Conservation (phyloP, 2,797 vertebrate species). For the Sarcoramphus papa region DNA sequence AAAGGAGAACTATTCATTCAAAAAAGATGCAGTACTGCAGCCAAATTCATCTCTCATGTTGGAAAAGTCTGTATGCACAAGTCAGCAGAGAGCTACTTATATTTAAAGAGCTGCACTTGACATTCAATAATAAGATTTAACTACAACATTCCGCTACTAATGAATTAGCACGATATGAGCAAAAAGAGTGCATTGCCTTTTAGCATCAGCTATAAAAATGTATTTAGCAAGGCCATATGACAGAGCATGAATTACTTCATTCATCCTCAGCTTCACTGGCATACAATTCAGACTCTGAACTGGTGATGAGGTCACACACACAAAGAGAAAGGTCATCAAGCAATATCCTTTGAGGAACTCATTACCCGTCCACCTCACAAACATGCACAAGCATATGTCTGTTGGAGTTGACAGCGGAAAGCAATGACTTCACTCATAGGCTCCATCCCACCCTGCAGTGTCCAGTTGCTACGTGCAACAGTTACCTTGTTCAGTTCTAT, state of each 20-base stretch:
- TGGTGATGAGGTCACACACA: not conserved
- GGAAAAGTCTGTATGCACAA: not conserved
- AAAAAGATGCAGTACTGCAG: not conserved
- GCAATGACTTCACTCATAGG: not conserved
- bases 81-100: not conserved
- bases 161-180: not conserved
- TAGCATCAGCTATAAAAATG: constrained; percentile 3
- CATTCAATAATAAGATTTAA: constrained; percentile 11
- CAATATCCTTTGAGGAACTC: not conserved
- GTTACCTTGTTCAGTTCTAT: constrained; percentile 91
- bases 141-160: not conserved
- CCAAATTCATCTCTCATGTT: not conserved
- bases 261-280: not conserved
- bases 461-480: not conserved
- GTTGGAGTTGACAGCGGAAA: not conserved
- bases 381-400: not conserved
- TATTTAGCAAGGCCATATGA: not conserved
- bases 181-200: not conserved
- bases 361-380: not conserved
- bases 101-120: not conserved
- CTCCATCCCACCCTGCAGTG: not conserved
- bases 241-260: not conserved
- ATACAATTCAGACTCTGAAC: not conserved
- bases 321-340: not conserved
- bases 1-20: not conserved